phyloP scores from a whole-genome alignment of 37 sponge, comb jelly and placozoan species.

The Agelas oroides region DNA sequence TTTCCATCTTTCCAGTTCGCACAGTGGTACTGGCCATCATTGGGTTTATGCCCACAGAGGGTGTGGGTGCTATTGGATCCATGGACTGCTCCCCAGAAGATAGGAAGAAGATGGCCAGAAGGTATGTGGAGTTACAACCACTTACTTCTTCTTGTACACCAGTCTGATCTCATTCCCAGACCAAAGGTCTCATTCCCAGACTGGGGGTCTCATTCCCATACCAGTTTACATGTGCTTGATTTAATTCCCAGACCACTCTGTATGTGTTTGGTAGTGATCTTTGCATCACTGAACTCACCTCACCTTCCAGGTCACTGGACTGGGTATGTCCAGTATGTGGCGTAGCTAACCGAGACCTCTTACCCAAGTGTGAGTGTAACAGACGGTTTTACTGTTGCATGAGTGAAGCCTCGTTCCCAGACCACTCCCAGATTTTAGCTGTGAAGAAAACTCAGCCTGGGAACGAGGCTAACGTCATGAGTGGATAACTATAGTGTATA shows the following conservation, averaged over 20 bases:
- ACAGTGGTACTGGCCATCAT: constrained; percentile 95
- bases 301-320: constrained; percentile 73
- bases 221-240: no score
- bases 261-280: no score
- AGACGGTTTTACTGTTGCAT: no score
- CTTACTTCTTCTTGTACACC: neutral
- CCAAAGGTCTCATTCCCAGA: neutral
- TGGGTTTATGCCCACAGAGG: constrained; percentile 97
- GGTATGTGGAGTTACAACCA: neutral
- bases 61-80: constrained; percentile 93
- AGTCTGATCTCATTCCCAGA: neutral
- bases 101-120: constrained; percentile 76
- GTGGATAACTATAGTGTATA: no score
- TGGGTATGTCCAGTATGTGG: constrained; percentile 81
- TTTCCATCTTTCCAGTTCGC: constrained; percentile 80
- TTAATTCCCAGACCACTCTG: no score
- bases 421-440: no score
- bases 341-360: constrained; percentile 42
- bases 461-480: no score
- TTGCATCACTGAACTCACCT: no score
- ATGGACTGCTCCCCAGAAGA: constrained; percentile 88
- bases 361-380: constrained; percentile 41
- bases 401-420: neutral
- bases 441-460: no score
- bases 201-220: neutral